A percentile compares a stretch with the other conserved stretches of the same genome.
phyloP scores from a whole-genome alignment of 2,113 vertebrate genomes.

The Ailuropoda melanoleuca region DNA sequence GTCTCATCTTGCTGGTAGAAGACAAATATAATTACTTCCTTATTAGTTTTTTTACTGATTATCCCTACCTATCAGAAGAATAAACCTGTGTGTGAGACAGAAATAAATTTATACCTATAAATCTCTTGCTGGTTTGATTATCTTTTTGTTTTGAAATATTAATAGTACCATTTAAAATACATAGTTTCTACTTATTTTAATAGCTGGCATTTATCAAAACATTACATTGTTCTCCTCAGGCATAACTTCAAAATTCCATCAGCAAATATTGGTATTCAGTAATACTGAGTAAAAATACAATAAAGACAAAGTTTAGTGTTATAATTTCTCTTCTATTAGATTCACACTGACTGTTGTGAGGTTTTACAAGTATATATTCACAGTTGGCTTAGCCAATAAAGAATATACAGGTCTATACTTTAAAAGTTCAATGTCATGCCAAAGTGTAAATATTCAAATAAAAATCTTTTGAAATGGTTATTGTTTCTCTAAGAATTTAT shows the following conservation, averaged over 20 bases:
- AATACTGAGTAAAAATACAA: background rate
- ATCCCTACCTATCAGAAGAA: background rate
- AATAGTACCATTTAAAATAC: background rate
- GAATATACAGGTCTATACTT: background rate
- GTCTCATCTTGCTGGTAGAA: background rate
- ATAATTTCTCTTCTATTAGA: background rate
- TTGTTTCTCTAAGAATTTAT: background rate
- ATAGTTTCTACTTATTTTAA: background rate
- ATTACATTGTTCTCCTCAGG: background rate
- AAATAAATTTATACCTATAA: background rate
- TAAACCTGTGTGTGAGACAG: background rate
- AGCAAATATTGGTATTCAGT: background rate
- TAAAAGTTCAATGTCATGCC: background rate
- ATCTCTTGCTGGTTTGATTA: background rate
- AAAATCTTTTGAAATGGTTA: background rate
- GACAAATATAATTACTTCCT: background rate
- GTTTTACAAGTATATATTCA: background rate
- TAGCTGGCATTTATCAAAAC: background rate
- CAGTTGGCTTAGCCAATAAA: background rate
- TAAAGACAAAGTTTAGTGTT: background rate
- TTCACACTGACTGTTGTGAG: background rate
- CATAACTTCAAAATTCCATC: background rate
- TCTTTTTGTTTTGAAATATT: conserved; percentile 17
- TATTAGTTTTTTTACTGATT: background rate
- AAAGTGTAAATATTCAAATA: background rate